phyloP scores from a whole-genome alignment of 1,140 invertebrate genomes.

The Sinonovacula constricta region DNA sequence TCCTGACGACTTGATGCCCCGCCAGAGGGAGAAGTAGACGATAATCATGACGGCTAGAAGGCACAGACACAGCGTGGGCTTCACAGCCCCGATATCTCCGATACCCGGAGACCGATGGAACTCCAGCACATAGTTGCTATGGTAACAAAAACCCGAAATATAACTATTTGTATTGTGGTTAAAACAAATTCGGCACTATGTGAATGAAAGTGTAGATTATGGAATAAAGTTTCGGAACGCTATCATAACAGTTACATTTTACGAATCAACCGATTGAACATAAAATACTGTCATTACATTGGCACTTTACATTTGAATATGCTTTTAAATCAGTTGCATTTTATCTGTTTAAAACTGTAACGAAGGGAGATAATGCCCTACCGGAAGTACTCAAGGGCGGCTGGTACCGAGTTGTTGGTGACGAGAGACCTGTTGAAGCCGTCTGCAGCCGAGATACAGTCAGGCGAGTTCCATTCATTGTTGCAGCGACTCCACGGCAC shows the following conservation, averaged over 20 bases:
- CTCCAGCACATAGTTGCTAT: constrained; percentile 70
- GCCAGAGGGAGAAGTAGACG: constrained; percentile 79
- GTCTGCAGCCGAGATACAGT: constrained; percentile 81
- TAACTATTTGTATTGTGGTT: too few species aligned
- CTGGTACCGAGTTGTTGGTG: constrained; percentile 59
- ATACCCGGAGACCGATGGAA: constrained; percentile 72
- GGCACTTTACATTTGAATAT: too few species aligned
- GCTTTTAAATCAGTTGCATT: too few species aligned
- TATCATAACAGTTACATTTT: too few species aligned
- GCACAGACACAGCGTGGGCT: constrained; percentile 78
- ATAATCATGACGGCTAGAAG: constrained; percentile 73
- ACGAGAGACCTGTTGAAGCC: constrained; percentile 50
- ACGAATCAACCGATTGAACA: too few species aligned
- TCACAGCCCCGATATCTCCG: constrained; percentile 75
- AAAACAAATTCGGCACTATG: too few species aligned
- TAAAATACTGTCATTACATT: too few species aligned
- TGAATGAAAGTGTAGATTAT: too few species aligned
- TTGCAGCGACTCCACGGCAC: constrained; percentile 95
- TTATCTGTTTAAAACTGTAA: too few species aligned
- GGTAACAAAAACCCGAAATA: too few species aligned
- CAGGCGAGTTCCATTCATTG: constrained; percentile 93
- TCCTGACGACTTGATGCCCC: constrained; percentile 80
- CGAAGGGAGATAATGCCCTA: too few species aligned
- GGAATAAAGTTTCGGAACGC: too few species aligned
- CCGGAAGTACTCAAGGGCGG: constrained; percentile 65